A percentile compares a stretch with the other conserved stretches of the same genome.
Evolutionary conservation across 1,140 invertebrate genomes (phyloP).

Genomic region (Drosophila simulans): DNA sequence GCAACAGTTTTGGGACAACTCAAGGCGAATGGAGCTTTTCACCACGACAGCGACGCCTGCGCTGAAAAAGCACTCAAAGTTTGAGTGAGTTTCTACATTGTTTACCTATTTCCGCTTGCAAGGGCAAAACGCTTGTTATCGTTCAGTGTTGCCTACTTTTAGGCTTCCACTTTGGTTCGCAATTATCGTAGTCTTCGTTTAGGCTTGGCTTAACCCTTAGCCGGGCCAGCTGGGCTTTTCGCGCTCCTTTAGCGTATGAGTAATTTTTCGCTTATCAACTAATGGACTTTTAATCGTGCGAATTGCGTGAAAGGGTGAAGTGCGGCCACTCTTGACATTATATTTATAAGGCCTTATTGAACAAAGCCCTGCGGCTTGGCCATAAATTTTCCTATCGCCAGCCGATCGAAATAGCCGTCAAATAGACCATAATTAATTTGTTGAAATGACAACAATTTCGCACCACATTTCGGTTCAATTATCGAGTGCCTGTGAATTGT

Average conservation of each 20-base stretch:
- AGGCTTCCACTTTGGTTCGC: background rate
- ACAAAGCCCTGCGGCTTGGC: conserved; percentile 11
- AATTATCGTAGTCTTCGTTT: conserved; percentile 34
- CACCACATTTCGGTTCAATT: conserved; percentile 58
- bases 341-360: conserved; percentile 23
- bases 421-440: conserved; percentile 48
- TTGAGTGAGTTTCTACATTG: conserved; percentile 27
- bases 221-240: background rate
- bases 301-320: conserved; percentile 16
- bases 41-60: conserved; percentile 47
- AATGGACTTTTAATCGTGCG: conserved; percentile 66
- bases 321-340: conserved; percentile 23
- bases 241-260: background rate
- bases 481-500: conserved; percentile 47
- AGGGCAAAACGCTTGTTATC: conserved; percentile 25
- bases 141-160: conserved; percentile 44
- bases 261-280: conserved; percentile 55
- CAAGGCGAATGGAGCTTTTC: conserved; percentile 44
- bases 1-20: conserved; percentile 72
- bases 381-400: conserved; percentile 60
- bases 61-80: conserved; percentile 36
- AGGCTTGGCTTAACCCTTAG: conserved; percentile 38
- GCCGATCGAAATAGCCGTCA: conserved; percentile 71
- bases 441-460: conserved; percentile 60
- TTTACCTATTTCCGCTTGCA: conserved; percentile 32